A percentile compares a stretch with the other conserved stretches of the same genome.
phyloP scores from a whole-genome alignment of 2,797 vertebrate genomes.

The Pseudochirops corinnae region DNA sequence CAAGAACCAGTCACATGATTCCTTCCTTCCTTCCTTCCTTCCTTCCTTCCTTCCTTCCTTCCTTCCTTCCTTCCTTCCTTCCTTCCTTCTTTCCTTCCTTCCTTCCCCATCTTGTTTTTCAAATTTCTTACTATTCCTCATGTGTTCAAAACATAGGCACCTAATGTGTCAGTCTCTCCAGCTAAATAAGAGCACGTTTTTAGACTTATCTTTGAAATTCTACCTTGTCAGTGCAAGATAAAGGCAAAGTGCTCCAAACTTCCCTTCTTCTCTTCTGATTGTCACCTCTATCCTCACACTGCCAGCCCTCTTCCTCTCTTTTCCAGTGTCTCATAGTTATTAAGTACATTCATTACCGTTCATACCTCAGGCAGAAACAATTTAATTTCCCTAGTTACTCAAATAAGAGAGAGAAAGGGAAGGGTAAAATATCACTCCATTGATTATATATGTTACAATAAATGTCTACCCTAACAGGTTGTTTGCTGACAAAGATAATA shows the following conservation, averaged over 20 bases:
- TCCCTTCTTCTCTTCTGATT: not conserved
- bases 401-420: not conserved
- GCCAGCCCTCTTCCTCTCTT: not conserved
- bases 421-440: no score
- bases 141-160: not conserved
- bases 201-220: not conserved
- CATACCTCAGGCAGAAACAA: not conserved
- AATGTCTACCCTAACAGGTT: not conserved
- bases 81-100: no score
- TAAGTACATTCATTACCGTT: not conserved
- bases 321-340: not conserved
- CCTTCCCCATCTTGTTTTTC: no score
- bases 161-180: not conserved
- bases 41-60: no score
- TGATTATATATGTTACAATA: not conserved
- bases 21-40: no score
- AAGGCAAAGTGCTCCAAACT: not conserved
- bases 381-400: not conserved
- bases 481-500: not conserved
- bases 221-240: not conserved
- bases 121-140: not conserved
- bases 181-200: not conserved
- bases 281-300: not conserved
- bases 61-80: rapidly evolving
- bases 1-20: no score